Percentiles rank a stretch among this genome's conserved stretches.
Conservation (phyloP, 2,888 invertebrate genomes). For the Philonicus albiceps region DNA sequence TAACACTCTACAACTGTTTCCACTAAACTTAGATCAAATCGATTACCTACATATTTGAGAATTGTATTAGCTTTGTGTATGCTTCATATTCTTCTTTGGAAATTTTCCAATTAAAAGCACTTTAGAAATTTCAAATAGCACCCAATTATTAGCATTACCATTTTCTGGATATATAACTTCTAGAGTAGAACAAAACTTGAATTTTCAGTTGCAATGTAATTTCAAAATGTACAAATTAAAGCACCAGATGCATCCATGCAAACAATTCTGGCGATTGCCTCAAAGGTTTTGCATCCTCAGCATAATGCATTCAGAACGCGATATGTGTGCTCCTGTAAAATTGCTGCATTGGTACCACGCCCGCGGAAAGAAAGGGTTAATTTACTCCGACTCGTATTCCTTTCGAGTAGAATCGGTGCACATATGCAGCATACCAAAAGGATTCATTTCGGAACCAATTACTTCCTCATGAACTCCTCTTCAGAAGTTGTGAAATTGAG, state of each 20-base stretch:
- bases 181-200: background rate
- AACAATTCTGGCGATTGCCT: background rate
- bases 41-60: too few relatives aligned
- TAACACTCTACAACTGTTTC: too few relatives aligned
- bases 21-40: background rate
- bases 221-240: background rate
- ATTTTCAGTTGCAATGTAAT: background rate
- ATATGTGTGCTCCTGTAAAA: background rate
- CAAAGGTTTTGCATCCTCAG: background rate
- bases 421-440: slow-evolving; percentile 12
- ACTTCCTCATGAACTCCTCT: background rate
- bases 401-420: background rate
- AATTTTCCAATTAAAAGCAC: background rate
- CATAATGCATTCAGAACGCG: background rate
- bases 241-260: background rate
- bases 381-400: background rate
- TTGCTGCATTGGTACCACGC: background rate
- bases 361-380: background rate
- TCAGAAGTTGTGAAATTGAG: background rate
- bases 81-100: background rate
- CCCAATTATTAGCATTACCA: background rate
- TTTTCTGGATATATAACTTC: background rate
- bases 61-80: background rate
- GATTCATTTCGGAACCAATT: background rate
- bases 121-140: background rate